Base-by-base conservation (phyloP, 2,888 invertebrate species). In the Nemotelus pantherinus region DNA sequence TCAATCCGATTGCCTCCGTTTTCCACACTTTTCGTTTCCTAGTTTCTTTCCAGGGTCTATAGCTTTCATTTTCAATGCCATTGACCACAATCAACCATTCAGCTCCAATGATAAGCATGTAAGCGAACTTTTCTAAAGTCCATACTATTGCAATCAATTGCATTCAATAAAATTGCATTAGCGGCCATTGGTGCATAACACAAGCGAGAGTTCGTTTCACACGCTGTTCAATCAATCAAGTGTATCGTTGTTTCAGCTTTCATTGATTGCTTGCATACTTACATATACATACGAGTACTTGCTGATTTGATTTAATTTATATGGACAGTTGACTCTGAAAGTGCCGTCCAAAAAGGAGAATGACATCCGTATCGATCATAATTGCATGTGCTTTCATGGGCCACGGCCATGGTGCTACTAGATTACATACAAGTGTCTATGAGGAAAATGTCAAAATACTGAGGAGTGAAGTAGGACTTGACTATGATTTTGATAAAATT, bases 191-290 rank as follows among this genome's bases (percentile, higher is more conserved):
- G 47, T 65, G 65, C 65, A 65, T n/a, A 44, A 45, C 39, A 47
- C 63, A 5, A 25, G 25, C 45, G 43, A 7, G n/a, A 44, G 4
- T 2, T 65, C 41, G 7, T n/a, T 65, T 65, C 65, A 47, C 65
- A 65, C 65, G 45, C 65, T n/a, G 43, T 65, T 65, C 43, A 65
- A 65, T 65, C 43, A 65, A 65, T 65, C 45, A 65, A 65, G 65
- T 45, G 65, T 47, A 47, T 44, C 65, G 65, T 63, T 63, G 63
- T 44, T 50, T 50, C 45, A 3, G 44, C 47, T 65, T 47, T 47
- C 65, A 65, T 45, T 65, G 3, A n/a, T 45, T 65, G n/a, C n/a
- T 45, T 47, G 43, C 65, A 39, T 41, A n/a, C 47, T 65, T 25
- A 25, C 25, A 25, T 25, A 25, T 25, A 25, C 1, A 25, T 25